Percentiles rank a stretch among this genome's conserved stretches.
phyloP scores from a whole-genome alignment of 2,113 vertebrate genomes.

The Melanotaenia duboulayi region DNA sequence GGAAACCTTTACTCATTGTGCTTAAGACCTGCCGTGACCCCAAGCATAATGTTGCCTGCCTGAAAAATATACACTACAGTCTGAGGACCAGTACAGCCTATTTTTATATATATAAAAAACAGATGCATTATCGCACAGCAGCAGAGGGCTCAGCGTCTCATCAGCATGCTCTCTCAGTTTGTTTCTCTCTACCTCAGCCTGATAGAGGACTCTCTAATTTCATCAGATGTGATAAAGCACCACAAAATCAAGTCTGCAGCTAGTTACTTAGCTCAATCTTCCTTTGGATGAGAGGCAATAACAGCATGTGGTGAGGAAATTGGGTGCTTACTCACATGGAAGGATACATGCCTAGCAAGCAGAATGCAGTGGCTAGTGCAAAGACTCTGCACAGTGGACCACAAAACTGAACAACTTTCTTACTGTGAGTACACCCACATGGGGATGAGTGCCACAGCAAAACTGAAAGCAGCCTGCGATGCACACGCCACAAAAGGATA shows the following conservation, averaged over 20 bases:
- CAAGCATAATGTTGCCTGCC: slow-evolving; percentile 1
- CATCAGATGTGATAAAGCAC: slow-evolving; percentile 81
- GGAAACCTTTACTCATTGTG: slow-evolving; percentile 37
- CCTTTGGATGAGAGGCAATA: slow-evolving; percentile 77
- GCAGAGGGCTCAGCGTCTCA: slow-evolving; percentile 40
- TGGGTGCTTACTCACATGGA: slow-evolving; percentile 74
- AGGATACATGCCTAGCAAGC: slow-evolving; percentile 59
- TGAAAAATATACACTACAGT: slow-evolving; percentile 25
- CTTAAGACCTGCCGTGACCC: slow-evolving; percentile 25
- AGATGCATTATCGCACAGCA: slow-evolving; percentile 40
- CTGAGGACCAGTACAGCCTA: slow-evolving; percentile 35
- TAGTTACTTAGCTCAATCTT: slow-evolving; percentile 79
- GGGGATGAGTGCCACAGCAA: background rate
- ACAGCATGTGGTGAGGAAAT: slow-evolving; percentile 70
- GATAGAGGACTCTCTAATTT: slow-evolving; percentile 70
- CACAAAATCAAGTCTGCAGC: slow-evolving; percentile 76
- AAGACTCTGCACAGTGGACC: slow-evolving; percentile 21
- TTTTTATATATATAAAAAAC: slow-evolving; percentile 42
- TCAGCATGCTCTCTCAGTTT: slow-evolving; percentile 3
- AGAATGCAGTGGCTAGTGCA: slow-evolving; percentile 39
- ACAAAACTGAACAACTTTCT: slow-evolving; percentile 30
- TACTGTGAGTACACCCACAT: slow-evolving; percentile 10
- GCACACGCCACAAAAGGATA: background rate
- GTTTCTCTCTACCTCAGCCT: slow-evolving; percentile 32
- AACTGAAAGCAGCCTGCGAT: slow-evolving; percentile 1